Evolutionary conservation across 1,140 invertebrate genomes (phyloP), one percentile per base, ranked within the genome.

Genomic region (Ceratina australensis): DNA sequence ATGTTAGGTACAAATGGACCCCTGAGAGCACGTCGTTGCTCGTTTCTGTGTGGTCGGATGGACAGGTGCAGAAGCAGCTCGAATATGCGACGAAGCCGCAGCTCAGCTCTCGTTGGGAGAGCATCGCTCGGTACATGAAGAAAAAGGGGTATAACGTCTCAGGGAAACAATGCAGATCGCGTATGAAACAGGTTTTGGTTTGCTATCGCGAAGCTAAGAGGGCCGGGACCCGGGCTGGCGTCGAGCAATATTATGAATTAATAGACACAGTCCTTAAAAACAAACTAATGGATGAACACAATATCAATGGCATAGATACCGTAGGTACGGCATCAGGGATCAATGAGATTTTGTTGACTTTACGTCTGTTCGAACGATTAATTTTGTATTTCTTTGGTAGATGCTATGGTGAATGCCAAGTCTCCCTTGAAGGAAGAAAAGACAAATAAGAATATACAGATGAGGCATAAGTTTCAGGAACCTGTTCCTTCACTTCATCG

Each of bases 171-270:
- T 93, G 92, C 71, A 86, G 90, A 60, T 92, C 91, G 1, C 84
- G 92, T 20, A 93, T 93, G 88, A 92, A 93, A 72, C 91, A 91
- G 13, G 87, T 93, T 0, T 60, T 93, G 7, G 89, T 93, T 7
- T 92, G 92, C 71, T 93, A 93, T 72, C 88, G 90, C 0, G 92
- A 93, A 73, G 89, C 91, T 13, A 92, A 92, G 72, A 85, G 89
- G 72, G 84, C 84, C 26, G 90, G 91, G 1, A 91, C 91, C 22
- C 74, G 82, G 1, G 89, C 87, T 56, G 87, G 87, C 15, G 89
- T 93, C 15, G 91, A 93, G 54, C 90, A 91, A 50, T 92, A 92
- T 82, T 93, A 92, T 20, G 91, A 92, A 5, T 89, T 80, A 18
- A 91, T 93, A 13, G 91, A 93, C 33, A 87, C 81, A 67, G 91